Base-by-base conservation (phyloP, 1,140 invertebrate genomes). In the Drosophila fuyamai region DNA sequence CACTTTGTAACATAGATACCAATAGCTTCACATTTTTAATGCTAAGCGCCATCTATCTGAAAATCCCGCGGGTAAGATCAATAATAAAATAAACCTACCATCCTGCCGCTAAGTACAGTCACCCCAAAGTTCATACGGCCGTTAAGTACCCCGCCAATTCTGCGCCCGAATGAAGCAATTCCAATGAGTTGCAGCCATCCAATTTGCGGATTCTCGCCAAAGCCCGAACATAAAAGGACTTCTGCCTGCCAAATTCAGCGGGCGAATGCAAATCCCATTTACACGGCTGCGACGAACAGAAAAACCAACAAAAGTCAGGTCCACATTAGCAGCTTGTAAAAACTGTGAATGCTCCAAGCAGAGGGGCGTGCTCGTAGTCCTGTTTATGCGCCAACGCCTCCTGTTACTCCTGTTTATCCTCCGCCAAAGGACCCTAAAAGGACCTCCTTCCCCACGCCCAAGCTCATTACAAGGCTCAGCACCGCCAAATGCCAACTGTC, bases 281-380 rank as follows among this genome's bases (percentile, higher is more conserved):
- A 60, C 18, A 57, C 58, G 27, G 40, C 27, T 10, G 29, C 48
- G 13, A 5, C 27, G 35, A 63, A 12, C 18, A 47, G 10, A 46
- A 41, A 53, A 32, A 40, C 9, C 16, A 40, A 14, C 38, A 53
- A 27, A 44, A 56, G 56, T 18, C 66, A 50, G 54, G 59, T 63
- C 66, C 59, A 88, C 84, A 88, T 89, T 88, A 88, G 76, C 84
- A 89, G 76, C 72, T 79, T 83, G 76, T 86, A 82, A 86, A 86
- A 86, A 76, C 47, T 61, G 70, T 85, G 65, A 71, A 76, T 58
- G 65, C 58, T 57, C 51, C 14, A 16, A 65, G 72, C 65, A 70
- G 56, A 67, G 66, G 51, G 71, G 56, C 71, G 46, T 68, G 36
- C 56, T 55, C 38, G 62, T 27, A 56, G 40, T 67, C 72, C 48